A percentile compares a stretch with the other conserved stretches of the same genome.
Evolutionary conservation across 2,888 invertebrate species (phyloP).

Genomic region (Cheilosia urbana): DNA sequence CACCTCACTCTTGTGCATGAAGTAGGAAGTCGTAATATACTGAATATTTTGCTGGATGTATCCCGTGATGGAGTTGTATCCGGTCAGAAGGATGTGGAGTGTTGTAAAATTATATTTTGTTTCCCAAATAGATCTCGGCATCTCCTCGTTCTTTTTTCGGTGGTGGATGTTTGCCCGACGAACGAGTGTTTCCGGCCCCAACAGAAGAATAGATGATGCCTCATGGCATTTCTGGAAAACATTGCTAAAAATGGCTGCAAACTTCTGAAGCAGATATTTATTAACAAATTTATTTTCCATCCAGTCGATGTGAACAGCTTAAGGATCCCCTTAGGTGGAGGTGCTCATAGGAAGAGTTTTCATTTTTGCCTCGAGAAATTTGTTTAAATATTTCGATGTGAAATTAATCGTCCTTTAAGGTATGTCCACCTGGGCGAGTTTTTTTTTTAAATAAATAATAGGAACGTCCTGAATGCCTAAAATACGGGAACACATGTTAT

Average conservation of each 20-base stretch:
- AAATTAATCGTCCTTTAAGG: too few species aligned
- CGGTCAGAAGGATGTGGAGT: neutral
- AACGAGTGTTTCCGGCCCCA: slow-evolving; percentile 25
- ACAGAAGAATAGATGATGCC: neutral
- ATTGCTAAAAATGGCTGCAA: slow-evolving; percentile 8
- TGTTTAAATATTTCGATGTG: too few species aligned
- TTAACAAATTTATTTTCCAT: slow-evolving; percentile 7
- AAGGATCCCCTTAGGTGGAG: neutral
- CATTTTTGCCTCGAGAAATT: too few species aligned
- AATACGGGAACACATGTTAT: too few species aligned
- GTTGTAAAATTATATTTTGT: slow-evolving; percentile 50
- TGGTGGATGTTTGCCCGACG: slow-evolving; percentile 18
- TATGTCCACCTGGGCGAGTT: too few species aligned
- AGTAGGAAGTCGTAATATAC: slow-evolving; percentile 55
- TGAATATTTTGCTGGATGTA: slow-evolving; percentile 40
- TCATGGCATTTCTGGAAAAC: slow-evolving; percentile 8
- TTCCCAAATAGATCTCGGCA: slow-evolving; percentile 19
- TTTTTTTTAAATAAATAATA: too few species aligned
- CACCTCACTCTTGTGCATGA: slow-evolving; percentile 25
- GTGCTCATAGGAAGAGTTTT: neutral
- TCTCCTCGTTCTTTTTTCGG: neutral
- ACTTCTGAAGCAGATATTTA: slow-evolving; percentile 18
- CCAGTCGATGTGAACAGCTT: neutral
- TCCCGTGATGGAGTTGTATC: slow-evolving; percentile 25
- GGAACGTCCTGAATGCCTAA: too few species aligned